Conservation (phyloP, 1,140 invertebrate genomes). For the Gryllus bimaculatus region DNA sequence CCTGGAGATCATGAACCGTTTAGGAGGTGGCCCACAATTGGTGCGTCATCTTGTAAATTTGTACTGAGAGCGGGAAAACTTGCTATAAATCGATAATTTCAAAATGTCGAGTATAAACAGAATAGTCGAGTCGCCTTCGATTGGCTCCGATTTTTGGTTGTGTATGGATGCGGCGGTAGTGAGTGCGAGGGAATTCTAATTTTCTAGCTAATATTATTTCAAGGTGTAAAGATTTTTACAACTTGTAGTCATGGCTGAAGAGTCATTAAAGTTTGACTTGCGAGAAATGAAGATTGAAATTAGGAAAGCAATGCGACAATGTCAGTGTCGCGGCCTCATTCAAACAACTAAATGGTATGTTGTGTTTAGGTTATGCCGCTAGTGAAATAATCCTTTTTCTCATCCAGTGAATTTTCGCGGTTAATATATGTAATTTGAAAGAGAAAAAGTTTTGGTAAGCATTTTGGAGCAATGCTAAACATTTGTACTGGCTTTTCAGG, state of each 20-base stretch:
- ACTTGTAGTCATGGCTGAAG: slow-evolving; percentile 15
- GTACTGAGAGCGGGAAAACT: too few species aligned
- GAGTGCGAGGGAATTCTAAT: too few species aligned
- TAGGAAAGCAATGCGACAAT: slow-evolving; percentile 53
- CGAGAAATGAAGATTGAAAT: slow-evolving; percentile 51
- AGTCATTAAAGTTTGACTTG: slow-evolving; percentile 26
- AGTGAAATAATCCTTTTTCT: neutral
- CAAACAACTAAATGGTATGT: slow-evolving; percentile 65
- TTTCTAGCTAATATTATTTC: too few species aligned
- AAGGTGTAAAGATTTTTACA: too few species aligned
- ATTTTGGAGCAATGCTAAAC: slow-evolving; percentile 9
- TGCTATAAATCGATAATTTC: too few species aligned
- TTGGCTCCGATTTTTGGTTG: too few species aligned
- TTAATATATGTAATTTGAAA: neutral
- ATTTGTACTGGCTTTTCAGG: slow-evolving; percentile 35
- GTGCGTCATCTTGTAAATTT: too few species aligned
- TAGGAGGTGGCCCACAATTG: too few species aligned
- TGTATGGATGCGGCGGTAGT: too few species aligned
- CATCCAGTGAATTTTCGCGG: neutral
- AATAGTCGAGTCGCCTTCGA: too few species aligned
- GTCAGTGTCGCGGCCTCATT: slow-evolving; percentile 55
- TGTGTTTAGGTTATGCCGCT: neutral
- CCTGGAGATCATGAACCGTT: too few species aligned
- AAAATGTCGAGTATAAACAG: too few species aligned
- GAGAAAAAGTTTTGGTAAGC: slow-evolving; percentile 7